These are phyloP conservation scores for Lates japonicus DNA, from an alignment of 2,797 vertebrate genomes.

Conservation along the genomic window DNA sequence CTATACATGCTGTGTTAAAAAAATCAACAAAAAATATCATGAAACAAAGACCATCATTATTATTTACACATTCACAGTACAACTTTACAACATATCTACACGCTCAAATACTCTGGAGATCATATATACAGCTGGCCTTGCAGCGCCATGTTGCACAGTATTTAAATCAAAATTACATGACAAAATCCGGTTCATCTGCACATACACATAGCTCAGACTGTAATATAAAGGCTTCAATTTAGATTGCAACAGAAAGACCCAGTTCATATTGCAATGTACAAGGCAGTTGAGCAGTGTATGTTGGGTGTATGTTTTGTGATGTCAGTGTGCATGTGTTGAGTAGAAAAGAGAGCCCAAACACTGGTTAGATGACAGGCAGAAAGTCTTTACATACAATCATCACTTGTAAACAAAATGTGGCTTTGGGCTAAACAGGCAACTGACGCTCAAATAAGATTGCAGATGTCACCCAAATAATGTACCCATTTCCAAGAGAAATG, in stretches of 20 bases:
- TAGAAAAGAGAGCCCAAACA: slow-evolving; percentile 80
- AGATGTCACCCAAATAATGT: slow-evolving; percentile 60
- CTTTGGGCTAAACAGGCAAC: slow-evolving; percentile 84
- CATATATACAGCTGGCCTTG: slow-evolving; percentile 91
- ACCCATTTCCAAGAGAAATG: slow-evolving; percentile 64
- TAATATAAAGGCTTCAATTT: slow-evolving; percentile 95
- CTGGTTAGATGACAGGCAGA: slow-evolving; percentile 77
- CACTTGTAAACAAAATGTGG: slow-evolving; percentile 87
- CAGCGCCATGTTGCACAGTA: slow-evolving; percentile 93
- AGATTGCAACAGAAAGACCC: slow-evolving; percentile 95
- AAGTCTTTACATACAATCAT: slow-evolving; percentile 86
- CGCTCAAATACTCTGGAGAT: slow-evolving; percentile 96
- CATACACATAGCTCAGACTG: slow-evolving; percentile 93
- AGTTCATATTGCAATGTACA: slow-evolving; percentile 97
- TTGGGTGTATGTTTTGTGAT: slow-evolving; percentile 68
- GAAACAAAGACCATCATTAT: slow-evolving; percentile 91
- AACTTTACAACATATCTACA: slow-evolving; percentile 99
- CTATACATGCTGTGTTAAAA: slow-evolving; percentile 99
- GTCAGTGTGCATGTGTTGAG: slow-evolving; percentile 77
- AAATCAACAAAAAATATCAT: slow-evolving; percentile 85
- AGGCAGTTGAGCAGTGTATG: slow-evolving; percentile 95
- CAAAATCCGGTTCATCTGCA: slow-evolving; percentile 93
- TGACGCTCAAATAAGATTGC: slow-evolving; percentile 64
- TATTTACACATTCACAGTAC: slow-evolving; percentile 99
- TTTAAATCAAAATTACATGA: slow-evolving; percentile 94